Base-by-base conservation (phyloP, 2,113 vertebrate species). In the Trogon surrucura region DNA sequence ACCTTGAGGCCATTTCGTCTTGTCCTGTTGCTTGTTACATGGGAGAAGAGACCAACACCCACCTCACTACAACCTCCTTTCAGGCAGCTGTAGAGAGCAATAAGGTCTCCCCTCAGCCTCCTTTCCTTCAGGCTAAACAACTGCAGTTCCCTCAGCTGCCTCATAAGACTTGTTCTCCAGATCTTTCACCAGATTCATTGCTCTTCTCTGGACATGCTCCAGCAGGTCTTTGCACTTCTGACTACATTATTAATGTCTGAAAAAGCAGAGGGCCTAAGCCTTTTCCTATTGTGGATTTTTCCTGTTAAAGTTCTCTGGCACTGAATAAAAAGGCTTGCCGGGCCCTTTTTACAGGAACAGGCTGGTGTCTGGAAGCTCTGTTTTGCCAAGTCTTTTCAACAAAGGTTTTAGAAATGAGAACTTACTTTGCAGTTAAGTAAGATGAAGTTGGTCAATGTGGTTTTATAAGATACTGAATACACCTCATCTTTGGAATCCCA, bases 201-300 rank as follows among this genome's bases (percentile, higher is more conserved):
- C 18, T 36, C 10, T 65, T 47, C 32, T 84, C 51, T 48, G 47
- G 13, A 73, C 3, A 9, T 0, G 0, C 23, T 83, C 13, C 26
- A 87, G 23, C 10, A 80, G 20, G 22, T 29, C 56, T 74, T 78
- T 23, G 19, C 4, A 1, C 32, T 86, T 69, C 27, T 67, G 17
- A 47, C 30, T 87, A 38, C 32, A n/a, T 74, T 84, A 71, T 53
- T 58, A 51, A 18, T 64, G 10, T 67, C 53, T 75, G 32, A 89
- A 79, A 83, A 36, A 69, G 18, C 16, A 64, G 32, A 61, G 3
- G 1, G 1, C 13, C 61, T 61, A 32, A 77, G 13, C 4, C 6
- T 85, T 70, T 90, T 82, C 38, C 19, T 69, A 10, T 65, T 70
- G 10, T 71, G 36, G 18, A 6, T 48, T 54, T 82, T 57, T 81